Evolutionary conservation across 2,888 invertebrate species (phyloP), one percentile per base, ranked within the genome.

Genomic region (Panopea generosa): DNA sequence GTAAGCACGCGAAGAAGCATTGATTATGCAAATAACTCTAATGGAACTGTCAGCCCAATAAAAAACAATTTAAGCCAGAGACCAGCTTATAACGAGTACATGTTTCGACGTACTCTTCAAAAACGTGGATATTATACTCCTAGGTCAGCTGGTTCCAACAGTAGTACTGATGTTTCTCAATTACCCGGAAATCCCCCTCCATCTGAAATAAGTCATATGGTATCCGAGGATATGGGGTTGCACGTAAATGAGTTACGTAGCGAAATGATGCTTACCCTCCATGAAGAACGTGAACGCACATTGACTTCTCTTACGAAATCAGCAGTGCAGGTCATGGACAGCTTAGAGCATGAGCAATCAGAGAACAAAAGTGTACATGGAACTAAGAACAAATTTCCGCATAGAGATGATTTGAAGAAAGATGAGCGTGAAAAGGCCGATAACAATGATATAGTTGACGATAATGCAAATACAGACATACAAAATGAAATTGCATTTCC

Each of bases 121-220:
- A 33, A 33, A 11, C 33, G 33, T 33, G 33, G 33, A 33, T 33
- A 24, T 38, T 45, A 60, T 22, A 45, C 60, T 45, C 75, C 79
- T 2, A 55, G 29, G 6, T 79, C 79, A n/a, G 59, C 53, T 1
- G 79, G 57, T 33, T 71, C 79, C 22, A 27, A 52, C 22, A 68
- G 71, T 22, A 65, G 75, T 33, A 61, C 68, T 1, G 68, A 68
- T 26, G 45, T 61, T 9, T 72, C 79, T 2, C 60, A 56, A 11
- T 11, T 75, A 0, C 68, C 75, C 6, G 68, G 66, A 4, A 79
- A 79, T 22, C 79, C 79, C 11, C 79, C 79, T 1, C 79, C 79
- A 0, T 79, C 79, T 16, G 75, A 69, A 22, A 79, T 72, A 1
- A 75, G 79, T 57, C 74, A 79, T 45, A 60, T 68, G 9, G 43